phyloP scores from a whole-genome alignment of 2,888 invertebrate species.

The Lepidochitona cinerea region DNA sequence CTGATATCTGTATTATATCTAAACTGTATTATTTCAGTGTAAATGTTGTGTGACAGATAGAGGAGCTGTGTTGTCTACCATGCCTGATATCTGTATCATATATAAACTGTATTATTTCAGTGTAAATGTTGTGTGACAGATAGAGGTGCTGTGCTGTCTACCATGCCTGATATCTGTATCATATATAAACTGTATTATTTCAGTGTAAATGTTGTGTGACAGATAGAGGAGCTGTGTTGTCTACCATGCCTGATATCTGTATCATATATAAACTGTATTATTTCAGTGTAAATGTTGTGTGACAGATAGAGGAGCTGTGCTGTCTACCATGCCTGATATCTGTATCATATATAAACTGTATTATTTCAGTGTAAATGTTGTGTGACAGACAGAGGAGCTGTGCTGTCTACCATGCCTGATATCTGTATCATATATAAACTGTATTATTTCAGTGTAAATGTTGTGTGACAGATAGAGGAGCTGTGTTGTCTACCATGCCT shows the following conservation, averaged over 20 bases:
- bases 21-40: constrained; percentile 76
- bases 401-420: background rate
- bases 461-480: background rate
- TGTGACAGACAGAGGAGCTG: background rate
- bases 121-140: background rate
- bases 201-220: constrained; percentile 87
- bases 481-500: background rate
- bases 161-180: background rate
- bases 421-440: background rate
- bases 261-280: constrained; percentile 91
- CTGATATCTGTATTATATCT: background rate
- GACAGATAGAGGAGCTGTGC: background rate
- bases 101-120: constrained; percentile 76
- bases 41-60: constrained; percentile 81
- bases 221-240: constrained; percentile 76
- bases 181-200: constrained; percentile 21
- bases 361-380: background rate
- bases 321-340: background rate
- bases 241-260: constrained; percentile 85
- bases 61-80: constrained; percentile 75
- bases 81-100: constrained; percentile 88
- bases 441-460: background rate
- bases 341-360: too few relatives aligned
- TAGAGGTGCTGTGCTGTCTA: background rate
- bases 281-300: background rate